Percentiles rank a stretch among this genome's conserved stretches.
These are phyloP conservation scores for Chrysogorgia sp. DNA, from an alignment of 92 coral and sea anemone species.

Conservation along the genomic window DNA sequence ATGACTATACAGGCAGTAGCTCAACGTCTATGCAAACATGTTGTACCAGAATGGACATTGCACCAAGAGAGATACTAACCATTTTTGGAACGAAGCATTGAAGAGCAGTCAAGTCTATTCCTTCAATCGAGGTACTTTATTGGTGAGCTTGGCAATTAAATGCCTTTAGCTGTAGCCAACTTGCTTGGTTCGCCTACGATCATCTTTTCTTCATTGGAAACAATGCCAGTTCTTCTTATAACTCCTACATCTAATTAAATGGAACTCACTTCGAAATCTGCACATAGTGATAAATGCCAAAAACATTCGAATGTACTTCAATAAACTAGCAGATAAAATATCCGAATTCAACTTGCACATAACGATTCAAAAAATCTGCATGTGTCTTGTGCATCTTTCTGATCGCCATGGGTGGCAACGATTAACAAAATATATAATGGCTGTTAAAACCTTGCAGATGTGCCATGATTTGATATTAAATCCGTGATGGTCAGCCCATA, in stretches of 20 bases:
- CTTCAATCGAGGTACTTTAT: slow-evolving; percentile 64
- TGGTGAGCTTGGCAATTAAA: slow-evolving; percentile 60
- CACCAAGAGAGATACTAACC: too few relatives aligned
- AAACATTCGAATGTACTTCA: not conserved
- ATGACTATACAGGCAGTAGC: not conserved
- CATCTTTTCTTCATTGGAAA: too few relatives aligned
- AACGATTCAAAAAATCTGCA: too few relatives aligned
- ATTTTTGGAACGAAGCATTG: slow-evolving; percentile 44
- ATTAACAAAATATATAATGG: too few relatives aligned
- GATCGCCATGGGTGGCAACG: too few relatives aligned
- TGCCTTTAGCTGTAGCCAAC: slow-evolving; percentile 75
- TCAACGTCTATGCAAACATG: slow-evolving; percentile 34
- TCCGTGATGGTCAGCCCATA: too few relatives aligned
- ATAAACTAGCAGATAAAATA: not conserved
- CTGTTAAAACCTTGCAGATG: too few relatives aligned
- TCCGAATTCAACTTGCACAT: not conserved
- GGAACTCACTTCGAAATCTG: not conserved
- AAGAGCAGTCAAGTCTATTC: slow-evolving; percentile 55
- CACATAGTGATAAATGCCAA: too few relatives aligned
- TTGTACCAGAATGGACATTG: too few relatives aligned
- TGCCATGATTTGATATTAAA: too few relatives aligned
- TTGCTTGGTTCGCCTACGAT: slow-evolving; percentile 59
- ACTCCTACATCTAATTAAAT: slow-evolving; percentile 41
- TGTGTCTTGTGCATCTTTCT: too few relatives aligned
- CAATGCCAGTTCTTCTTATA: slow-evolving; percentile 57